These are phyloP conservation scores for Cyclophora punctaria DNA, from an alignment of 2,888 invertebrate genomes.

Conservation along the genomic window DNA sequence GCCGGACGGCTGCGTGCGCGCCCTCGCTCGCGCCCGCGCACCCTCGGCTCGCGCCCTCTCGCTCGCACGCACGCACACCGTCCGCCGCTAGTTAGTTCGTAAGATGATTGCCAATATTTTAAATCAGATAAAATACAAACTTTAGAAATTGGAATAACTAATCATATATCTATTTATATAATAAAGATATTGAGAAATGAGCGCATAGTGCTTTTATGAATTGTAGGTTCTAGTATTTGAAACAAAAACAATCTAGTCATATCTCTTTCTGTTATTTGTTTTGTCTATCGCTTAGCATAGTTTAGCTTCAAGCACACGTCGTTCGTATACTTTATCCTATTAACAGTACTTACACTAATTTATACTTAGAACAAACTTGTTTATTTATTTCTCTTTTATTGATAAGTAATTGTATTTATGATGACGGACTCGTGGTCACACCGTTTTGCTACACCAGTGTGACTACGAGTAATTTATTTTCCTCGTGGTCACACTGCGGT, in stretches of 20 bases:
- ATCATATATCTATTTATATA: constrained; percentile 73
- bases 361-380: constrained; percentile 21
- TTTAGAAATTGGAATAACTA: constrained; percentile 68
- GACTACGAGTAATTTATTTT: too few relatives aligned
- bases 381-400: constrained; percentile 22
- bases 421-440: too few relatives aligned
- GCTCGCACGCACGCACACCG: constrained; percentile 24
- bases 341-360: constrained; percentile 29
- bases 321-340: constrained; percentile 36
- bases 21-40: constrained; percentile 11
- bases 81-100: constrained; percentile 56
- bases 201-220: constrained; percentile 75
- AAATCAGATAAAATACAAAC: constrained; percentile 59
- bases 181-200: constrained; percentile 68
- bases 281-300: constrained; percentile 73
- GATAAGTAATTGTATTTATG: constrained; percentile 6
- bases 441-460: too few relatives aligned
- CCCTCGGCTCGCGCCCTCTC: constrained; percentile 2
- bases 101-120: constrained; percentile 73
- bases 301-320: constrained; percentile 71
- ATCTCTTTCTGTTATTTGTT: constrained; percentile 66
- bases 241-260: constrained; percentile 71
- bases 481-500: too few relatives aligned
- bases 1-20: constrained; percentile 36
- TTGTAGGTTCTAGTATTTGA: constrained; percentile 67